These are phyloP conservation scores for Lycia hirtaria DNA, from an alignment of 2,888 invertebrate species.

Conservation along the genomic window DNA sequence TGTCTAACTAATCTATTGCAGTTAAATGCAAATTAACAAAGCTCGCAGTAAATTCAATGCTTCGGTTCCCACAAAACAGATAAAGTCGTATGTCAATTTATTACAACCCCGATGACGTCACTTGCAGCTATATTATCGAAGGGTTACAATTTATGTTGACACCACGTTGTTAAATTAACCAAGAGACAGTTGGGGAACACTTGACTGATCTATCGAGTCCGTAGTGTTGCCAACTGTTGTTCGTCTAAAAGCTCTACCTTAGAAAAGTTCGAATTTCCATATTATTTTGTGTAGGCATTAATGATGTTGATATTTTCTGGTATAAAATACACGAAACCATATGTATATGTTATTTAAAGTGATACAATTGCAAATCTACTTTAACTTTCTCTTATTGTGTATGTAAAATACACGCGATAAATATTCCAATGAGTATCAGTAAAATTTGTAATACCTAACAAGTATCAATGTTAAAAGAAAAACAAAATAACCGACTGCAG, in stretches of 20 bases:
- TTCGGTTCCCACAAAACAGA: not conserved
- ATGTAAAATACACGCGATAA: too few species aligned
- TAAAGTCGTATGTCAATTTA: constrained; percentile 2
- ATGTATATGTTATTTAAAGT: too few species aligned
- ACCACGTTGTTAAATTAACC: constrained; percentile 16
- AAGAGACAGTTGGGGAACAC: constrained; percentile 10
- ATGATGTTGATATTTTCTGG: too few species aligned
- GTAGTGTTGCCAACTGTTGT: constrained; percentile 18
- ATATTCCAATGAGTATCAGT: too few species aligned
- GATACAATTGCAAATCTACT: too few species aligned
- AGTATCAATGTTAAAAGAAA: too few species aligned
- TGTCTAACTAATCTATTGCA: not conserved
- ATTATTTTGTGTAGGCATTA: too few species aligned
- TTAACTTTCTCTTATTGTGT: too few species aligned
- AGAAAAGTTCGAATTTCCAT: not conserved
- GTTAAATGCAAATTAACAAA: not conserved
- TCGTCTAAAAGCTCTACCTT: not conserved
- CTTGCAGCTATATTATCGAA: constrained; percentile 12
- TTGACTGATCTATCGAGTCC: constrained; percentile 29
- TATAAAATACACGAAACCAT: too few species aligned
- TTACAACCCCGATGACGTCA: not conserved
- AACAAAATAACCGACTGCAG: too few species aligned
- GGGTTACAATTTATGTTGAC: constrained; percentile 23
- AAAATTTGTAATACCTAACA: too few species aligned
- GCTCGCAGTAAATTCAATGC: not conserved